Conservation (phyloP, 2,797 vertebrate species). For the Leontopithecus rosalia region DNA sequence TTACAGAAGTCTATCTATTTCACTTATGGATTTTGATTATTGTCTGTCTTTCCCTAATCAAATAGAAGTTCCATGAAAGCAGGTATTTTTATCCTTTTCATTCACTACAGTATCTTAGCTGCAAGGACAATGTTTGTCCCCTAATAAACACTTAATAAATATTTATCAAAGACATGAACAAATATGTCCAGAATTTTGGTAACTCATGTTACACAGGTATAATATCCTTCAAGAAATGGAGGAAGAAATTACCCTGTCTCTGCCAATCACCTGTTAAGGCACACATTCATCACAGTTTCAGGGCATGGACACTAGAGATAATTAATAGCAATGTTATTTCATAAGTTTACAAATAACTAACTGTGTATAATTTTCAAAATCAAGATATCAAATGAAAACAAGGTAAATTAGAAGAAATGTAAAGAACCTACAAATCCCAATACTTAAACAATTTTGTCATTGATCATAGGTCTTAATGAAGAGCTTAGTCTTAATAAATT, state of each 20-base stretch:
- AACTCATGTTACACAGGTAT: neutral
- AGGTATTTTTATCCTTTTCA: neutral
- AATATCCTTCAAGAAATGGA: neutral
- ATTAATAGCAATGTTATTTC: neutral
- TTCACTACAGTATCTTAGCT: neutral
- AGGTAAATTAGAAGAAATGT: neutral
- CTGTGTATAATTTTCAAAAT: neutral
- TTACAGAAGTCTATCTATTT: neutral
- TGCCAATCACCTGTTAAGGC: neutral
- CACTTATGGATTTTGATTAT: neutral
- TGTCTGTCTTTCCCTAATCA: neutral
- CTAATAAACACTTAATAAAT: neutral
- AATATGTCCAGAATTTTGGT: neutral
- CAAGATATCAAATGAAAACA: neutral
- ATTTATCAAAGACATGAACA: neutral
- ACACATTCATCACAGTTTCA: neutral
- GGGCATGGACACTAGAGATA: neutral
- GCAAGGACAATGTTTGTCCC: neutral
- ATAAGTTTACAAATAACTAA: neutral
- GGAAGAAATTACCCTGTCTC: neutral
- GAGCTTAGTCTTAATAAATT: neutral
- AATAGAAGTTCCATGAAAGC: neutral
- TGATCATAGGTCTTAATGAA: neutral
- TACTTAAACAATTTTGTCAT: neutral
- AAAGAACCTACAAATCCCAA: neutral